Percentiles rank a stretch among this genome's conserved stretches.
Evolutionary conservation across 2,888 invertebrate genomes (phyloP).

Genomic region (Coenonympha arcania): DNA sequence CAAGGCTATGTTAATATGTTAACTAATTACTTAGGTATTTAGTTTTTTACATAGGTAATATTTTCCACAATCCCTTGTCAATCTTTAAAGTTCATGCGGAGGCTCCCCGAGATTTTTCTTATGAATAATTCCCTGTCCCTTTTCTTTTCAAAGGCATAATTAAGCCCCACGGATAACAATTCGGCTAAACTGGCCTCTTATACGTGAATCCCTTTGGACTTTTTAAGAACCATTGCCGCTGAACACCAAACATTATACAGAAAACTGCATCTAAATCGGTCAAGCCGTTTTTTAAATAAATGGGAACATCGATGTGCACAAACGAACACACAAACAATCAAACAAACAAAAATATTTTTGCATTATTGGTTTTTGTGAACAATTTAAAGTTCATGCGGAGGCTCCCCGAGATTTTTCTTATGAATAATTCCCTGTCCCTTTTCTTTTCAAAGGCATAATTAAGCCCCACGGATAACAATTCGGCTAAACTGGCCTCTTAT

Average conservation of each 20-base stretch:
- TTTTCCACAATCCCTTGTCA: slow-evolving; percentile 22
- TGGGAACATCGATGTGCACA: no score
- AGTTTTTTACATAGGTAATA: no score
- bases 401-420: slow-evolving; percentile 37
- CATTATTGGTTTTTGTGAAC: no score
- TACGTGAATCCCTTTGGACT: slow-evolving; percentile 49
- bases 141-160: slow-evolving; percentile 56
- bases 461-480: slow-evolving; percentile 57
- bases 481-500: slow-evolving; percentile 42
- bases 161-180: slow-evolving; percentile 58
- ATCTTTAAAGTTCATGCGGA: slow-evolving; percentile 30
- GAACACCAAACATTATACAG: no score
- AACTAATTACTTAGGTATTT: no score
- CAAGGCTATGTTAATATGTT: no score
- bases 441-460: slow-evolving; percentile 58
- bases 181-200: slow-evolving; percentile 42
- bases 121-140: slow-evolving; percentile 50
- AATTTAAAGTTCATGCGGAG: slow-evolving; percentile 29
- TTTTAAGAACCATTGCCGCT: no score
- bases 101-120: slow-evolving; percentile 36
- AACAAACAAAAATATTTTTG: no score
- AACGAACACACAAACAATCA: no score
- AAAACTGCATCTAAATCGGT: no score
- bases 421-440: slow-evolving; percentile 49
- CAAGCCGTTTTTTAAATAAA: no score